Conservation (phyloP, 2,797 vertebrate species). For the Argyrosomus regius region DNA sequence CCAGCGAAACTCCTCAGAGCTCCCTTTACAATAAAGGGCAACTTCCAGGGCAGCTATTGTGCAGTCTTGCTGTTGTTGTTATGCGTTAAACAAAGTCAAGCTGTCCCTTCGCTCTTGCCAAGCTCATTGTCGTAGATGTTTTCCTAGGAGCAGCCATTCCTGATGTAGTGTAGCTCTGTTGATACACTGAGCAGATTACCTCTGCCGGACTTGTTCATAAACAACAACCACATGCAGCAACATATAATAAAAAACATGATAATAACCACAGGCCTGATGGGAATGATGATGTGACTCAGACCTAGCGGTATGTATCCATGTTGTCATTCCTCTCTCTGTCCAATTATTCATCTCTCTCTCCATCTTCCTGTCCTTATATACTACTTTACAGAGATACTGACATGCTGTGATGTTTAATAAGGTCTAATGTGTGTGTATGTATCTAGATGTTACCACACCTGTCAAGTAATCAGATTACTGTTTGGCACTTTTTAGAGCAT, state of each 20-base stretch:
- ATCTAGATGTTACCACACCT: background rate
- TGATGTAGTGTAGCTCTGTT: slow-evolving; percentile 46
- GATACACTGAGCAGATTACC: slow-evolving; percentile 75
- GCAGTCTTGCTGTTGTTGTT: slow-evolving; percentile 55
- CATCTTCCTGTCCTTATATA: slow-evolving; percentile 3
- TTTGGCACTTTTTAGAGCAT: background rate
- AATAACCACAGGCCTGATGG: slow-evolving; percentile 69
- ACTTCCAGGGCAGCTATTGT: slow-evolving; percentile 47
- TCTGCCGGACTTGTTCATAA: slow-evolving; percentile 72
- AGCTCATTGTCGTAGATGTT: slow-evolving; percentile 65
- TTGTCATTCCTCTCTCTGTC: slow-evolving; percentile 81
- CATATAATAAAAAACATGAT: slow-evolving; percentile 76
- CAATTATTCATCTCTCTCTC: slow-evolving; percentile 75
- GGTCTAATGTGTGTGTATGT: background rate
- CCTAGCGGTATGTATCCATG: slow-evolving; percentile 82
- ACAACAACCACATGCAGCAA: slow-evolving; percentile 77
- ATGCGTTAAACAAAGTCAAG: slow-evolving; percentile 73
- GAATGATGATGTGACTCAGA: slow-evolving; percentile 81
- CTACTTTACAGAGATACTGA: background rate
- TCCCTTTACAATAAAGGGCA: slow-evolving; percentile 31
- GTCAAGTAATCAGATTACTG: background rate
- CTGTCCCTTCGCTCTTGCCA: slow-evolving; percentile 53
- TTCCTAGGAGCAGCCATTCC: slow-evolving; percentile 59
- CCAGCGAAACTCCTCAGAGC: slow-evolving; percentile 19
- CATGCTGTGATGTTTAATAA: background rate